These are phyloP conservation scores for Alexandromys fortis DNA, from an alignment of 2,113 vertebrate genomes.

Conservation along the genomic window DNA sequence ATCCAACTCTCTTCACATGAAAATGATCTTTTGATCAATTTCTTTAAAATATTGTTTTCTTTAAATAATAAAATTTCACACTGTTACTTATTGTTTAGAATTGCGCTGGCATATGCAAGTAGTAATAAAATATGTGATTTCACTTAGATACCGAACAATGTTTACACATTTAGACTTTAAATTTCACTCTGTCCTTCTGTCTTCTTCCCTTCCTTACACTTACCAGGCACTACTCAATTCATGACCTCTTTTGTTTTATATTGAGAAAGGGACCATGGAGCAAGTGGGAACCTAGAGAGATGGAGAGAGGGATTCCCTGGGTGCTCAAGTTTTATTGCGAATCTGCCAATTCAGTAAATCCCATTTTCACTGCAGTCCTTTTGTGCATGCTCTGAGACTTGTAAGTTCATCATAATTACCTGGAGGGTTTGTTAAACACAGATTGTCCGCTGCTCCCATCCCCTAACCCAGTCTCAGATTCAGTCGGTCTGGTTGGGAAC, in stretches of 20 bases:
- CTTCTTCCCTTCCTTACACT: neutral
- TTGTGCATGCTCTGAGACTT: fast-evolving
- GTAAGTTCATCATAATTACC: neutral
- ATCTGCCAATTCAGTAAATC: neutral
- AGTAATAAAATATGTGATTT: neutral
- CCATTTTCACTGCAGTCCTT: neutral
- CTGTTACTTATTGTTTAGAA: constrained; percentile 16
- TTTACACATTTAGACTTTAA: neutral
- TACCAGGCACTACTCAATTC: neutral
- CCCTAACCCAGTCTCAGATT: neutral
- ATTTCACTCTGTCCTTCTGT: neutral
- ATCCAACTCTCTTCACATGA: constrained; percentile 21
- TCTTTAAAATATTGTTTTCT: neutral
- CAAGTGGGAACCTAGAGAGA: neutral
- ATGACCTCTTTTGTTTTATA: neutral
- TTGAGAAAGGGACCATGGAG: neutral
- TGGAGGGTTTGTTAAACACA: neutral
- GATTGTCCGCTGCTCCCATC: neutral
- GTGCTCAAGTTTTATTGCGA: neutral
- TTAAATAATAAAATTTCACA: constrained; percentile 29
- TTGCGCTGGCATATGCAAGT: constrained; percentile 15
- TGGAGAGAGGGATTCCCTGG: neutral
- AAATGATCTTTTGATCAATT: constrained; percentile 51
- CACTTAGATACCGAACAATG: neutral
- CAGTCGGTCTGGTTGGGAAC: neutral